Evolutionary conservation across 1,140 invertebrate species (phyloP), one percentile per base, ranked within the genome.

Genomic region (Cydia amplana): DNA sequence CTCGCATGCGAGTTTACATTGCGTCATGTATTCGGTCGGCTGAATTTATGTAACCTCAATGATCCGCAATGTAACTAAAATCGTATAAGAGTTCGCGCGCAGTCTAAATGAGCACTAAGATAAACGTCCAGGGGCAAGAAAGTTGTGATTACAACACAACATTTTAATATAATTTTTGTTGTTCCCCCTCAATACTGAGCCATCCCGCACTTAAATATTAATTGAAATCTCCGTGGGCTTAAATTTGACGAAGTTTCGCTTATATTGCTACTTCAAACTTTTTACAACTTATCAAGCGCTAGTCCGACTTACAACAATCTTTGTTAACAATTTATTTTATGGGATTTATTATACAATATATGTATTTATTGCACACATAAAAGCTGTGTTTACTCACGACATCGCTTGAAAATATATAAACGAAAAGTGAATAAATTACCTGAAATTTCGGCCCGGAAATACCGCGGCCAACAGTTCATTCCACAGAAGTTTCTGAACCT

Each of bases 251-350:
- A 60, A 60, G 55, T 60, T 60, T 60, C 55, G 6, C 10, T 12
- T 60, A 60, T 60, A 60, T 60, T 60, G 55, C 55, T 60, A 60
- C 55, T 60, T 60, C 7, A 60, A 23, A 60, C 18, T 60, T 60
- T 60, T 55, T 60, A 10, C 2, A 60, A 12, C 18, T 23, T 60
- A n/a, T 20, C 20, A 60, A 60, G 55, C 14, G 46, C 46, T 23
- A 23, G 51, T 12, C 6, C 23, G 18, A 23, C 49, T 51, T 18
- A 7, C 49, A 5, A 4, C 14, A 10, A 12, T 60, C 18, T 60
- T 60, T 23, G 55, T 18, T n/a, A 1, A n/a, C 16, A 4, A 4
- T 6, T 16, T 0, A n/a, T 51, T 51, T 51, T 43, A 28, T 1
- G 9, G 36, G 4, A 51, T 28, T 51, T 18, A 51, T 6, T 51